Conservation (phyloP, 2,888 invertebrate genomes). For the Bombylius major region DNA sequence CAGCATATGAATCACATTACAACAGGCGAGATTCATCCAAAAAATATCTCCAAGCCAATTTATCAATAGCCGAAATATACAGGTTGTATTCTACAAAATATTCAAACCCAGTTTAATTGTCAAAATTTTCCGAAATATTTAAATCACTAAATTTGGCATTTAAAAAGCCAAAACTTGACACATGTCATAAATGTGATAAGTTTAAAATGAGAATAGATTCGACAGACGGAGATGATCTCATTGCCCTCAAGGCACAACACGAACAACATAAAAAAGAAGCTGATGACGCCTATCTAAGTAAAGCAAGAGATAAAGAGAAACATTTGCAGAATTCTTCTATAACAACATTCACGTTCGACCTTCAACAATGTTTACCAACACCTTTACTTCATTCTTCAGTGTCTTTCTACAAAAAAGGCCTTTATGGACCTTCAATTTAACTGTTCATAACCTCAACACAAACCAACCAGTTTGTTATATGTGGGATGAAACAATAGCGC, state of each 20-base stretch:
- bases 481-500: constrained; percentile 14
- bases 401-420: constrained; percentile 13
- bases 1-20: constrained; percentile 10
- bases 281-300: background rate
- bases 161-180: too few species aligned
- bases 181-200: too few species aligned
- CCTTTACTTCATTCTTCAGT: constrained; percentile 10
- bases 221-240: background rate
- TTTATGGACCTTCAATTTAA: constrained; percentile 13
- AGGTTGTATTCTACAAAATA: constrained; percentile 9
- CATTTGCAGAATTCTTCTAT: background rate
- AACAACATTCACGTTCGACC: constrained; percentile 9
- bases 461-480: constrained; percentile 12
- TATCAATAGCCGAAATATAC: constrained; percentile 9
- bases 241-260: constrained; percentile 2
- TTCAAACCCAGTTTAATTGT: constrained; percentile 5
- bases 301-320: constrained; percentile 8
- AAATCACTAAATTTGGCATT: too few species aligned
- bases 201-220: too few species aligned
- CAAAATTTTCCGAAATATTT: constrained; percentile 10
- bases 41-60: constrained; percentile 10
- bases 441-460: constrained; percentile 11
- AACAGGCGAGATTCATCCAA: constrained; percentile 9
- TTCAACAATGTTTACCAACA: constrained; percentile 14
- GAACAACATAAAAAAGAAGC: background rate